Conservation (phyloP, 2,797 vertebrate species). For the Chaetodon trifasciatus region DNA sequence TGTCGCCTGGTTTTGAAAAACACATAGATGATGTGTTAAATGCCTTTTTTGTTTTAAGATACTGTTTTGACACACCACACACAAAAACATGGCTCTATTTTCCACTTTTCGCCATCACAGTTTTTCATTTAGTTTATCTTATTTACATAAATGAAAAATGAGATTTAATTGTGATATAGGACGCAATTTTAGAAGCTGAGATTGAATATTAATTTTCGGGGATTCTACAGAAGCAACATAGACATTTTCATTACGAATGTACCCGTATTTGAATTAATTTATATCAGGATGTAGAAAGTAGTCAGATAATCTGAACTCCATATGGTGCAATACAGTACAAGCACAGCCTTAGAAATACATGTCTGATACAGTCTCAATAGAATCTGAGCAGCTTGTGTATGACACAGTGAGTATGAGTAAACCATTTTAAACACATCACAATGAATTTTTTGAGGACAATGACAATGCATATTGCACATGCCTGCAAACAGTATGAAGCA, state of each 20-base stretch:
- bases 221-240: background rate
- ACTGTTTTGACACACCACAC: background rate
- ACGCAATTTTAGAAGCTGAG: background rate
- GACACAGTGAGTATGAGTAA: background rate
- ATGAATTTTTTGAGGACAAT: background rate
- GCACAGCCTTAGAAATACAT: background rate
- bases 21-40: background rate
- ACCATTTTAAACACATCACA: background rate
- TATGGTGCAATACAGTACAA: background rate
- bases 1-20: background rate
- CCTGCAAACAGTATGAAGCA: background rate
- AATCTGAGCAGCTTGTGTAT: background rate
- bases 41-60: background rate
- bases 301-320: conserved; percentile 1
- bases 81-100: background rate
- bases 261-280: background rate
- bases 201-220: background rate
- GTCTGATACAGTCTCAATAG: background rate
- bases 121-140: background rate
- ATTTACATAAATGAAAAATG: background rate
- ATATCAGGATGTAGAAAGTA: background rate
- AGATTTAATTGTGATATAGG: background rate
- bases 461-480: conserved; percentile 10
- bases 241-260: conserved; percentile 1
- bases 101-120: background rate